Conservation (phyloP, 1,140 invertebrate species). For the Pararge aegeria region DNA sequence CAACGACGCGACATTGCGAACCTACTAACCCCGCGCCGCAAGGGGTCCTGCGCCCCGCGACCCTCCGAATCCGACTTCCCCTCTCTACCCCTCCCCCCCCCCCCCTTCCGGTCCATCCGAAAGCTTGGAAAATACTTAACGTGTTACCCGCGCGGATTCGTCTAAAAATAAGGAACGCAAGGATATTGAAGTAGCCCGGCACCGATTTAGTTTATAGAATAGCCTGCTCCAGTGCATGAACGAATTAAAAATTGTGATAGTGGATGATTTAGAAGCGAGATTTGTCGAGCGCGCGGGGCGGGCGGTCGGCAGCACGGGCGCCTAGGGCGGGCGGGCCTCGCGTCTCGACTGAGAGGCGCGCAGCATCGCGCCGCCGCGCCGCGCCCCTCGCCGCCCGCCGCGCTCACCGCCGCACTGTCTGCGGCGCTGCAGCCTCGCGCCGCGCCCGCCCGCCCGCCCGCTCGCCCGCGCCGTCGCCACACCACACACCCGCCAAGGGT, state of each 20-base stretch:
- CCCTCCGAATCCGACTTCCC: conserved; percentile 66
- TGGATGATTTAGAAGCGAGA: conserved; percentile 33
- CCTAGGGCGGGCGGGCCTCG: conserved; percentile 72
- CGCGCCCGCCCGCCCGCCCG: conserved; percentile 46
- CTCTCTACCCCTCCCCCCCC: conserved; percentile 60
- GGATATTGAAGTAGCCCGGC: conserved; percentile 14
- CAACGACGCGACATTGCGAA: conserved; percentile 75
- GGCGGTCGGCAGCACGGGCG: conserved; percentile 60
- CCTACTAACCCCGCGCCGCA: conserved; percentile 74
- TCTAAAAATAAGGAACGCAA: conserved; percentile 22
- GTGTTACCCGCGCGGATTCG: conserved; percentile 55
- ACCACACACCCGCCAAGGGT: conserved; percentile 27
- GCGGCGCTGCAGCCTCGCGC: conserved; percentile 58
- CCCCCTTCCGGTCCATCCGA: conserved; percentile 71
- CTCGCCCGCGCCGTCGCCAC: conserved; percentile 25
- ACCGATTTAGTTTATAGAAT: conserved; percentile 36
- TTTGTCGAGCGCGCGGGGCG: conserved; percentile 60
- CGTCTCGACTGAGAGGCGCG: conserved; percentile 78
- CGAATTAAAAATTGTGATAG: conserved; percentile 19
- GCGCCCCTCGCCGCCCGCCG: conserved; percentile 46
- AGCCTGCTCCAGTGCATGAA: conserved; percentile 13
- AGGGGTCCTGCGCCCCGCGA: conserved; percentile 72
- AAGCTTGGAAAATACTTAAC: conserved; percentile 75
- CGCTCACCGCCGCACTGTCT: conserved; percentile 62
- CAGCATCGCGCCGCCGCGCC: conserved; percentile 73